Percentiles rank a stretch among this genome's conserved stretches.
phyloP scores from a whole-genome alignment of 2,113 vertebrate genomes.

The Hemichromis elongatus region DNA sequence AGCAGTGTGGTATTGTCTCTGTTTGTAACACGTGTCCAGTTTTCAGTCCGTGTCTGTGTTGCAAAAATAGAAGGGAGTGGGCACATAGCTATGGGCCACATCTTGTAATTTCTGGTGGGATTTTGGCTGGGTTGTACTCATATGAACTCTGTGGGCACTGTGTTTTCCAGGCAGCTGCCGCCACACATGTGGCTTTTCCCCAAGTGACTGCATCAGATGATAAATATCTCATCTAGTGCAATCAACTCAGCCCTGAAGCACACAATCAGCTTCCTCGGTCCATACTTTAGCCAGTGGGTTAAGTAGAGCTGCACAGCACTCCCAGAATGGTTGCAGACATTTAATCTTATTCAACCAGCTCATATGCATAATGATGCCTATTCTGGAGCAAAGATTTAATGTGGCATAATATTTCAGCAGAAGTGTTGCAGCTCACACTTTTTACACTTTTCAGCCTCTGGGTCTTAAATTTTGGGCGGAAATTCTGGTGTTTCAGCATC shows the following conservation, averaged over 20 bases:
- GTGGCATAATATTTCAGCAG: not conserved
- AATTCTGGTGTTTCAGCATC: not conserved
- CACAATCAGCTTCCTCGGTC: not conserved
- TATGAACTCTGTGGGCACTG: not conserved
- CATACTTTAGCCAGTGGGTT: not conserved
- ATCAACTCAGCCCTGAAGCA: not conserved
- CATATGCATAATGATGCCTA: not conserved
- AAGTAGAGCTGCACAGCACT: not conserved
- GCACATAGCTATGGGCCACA: not conserved
- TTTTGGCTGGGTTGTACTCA: not conserved
- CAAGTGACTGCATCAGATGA: not conserved
- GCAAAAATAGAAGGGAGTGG: not conserved
- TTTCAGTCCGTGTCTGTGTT: not conserved
- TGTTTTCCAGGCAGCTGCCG: not conserved
- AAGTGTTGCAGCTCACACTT: not conserved
- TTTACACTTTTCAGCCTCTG: not conserved
- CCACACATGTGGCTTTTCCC: not conserved
- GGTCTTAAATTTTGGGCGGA: not conserved
- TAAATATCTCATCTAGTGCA: not conserved
- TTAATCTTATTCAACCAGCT: not conserved
- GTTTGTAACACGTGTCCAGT: not conserved
- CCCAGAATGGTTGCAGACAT: not conserved
- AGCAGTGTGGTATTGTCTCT: not conserved
- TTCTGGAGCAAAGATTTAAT: not conserved
- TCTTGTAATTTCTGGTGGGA: not conserved